Evolutionary conservation across 2,797 vertebrate species (phyloP).

Genomic region (Tragopan temminckii): DNA sequence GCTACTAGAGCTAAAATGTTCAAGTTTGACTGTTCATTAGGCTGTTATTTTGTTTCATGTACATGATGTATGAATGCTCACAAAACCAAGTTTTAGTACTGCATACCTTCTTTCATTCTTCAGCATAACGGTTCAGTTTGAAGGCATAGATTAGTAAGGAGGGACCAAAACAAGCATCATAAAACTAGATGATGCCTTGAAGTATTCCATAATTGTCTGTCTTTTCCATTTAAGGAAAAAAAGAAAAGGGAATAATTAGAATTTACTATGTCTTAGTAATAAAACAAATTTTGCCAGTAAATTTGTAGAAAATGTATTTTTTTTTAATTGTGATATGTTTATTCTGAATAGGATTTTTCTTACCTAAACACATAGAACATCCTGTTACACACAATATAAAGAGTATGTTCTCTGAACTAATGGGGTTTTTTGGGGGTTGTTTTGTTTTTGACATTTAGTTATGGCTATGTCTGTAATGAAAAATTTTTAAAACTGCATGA

Average conservation of each 20-base stretch:
- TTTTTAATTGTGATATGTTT: neutral
- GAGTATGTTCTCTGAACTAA: neutral
- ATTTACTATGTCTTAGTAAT: neutral
- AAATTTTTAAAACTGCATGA: neutral
- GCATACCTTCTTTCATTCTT: neutral
- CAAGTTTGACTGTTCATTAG: neutral
- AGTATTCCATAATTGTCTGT: neutral
- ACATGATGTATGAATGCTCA: neutral
- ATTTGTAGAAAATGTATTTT: neutral
- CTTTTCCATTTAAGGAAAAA: neutral
- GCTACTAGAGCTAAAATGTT: neutral
- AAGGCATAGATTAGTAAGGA: constrained; percentile 9
- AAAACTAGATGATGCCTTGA: neutral
- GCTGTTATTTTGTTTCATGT: neutral
- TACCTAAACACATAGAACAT: neutral
- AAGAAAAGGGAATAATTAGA: neutral
- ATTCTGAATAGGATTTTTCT: neutral
- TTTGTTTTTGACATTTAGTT: neutral
- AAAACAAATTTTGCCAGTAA: neutral
- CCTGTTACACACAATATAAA: neutral
- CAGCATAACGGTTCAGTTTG: neutral
- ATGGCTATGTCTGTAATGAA: neutral
- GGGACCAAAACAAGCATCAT: neutral
- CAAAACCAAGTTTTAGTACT: neutral
- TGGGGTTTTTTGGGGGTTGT: neutral